phyloP scores from a whole-genome alignment of 2,113 vertebrate species.

The Lethenteron camtschaticum region DNA sequence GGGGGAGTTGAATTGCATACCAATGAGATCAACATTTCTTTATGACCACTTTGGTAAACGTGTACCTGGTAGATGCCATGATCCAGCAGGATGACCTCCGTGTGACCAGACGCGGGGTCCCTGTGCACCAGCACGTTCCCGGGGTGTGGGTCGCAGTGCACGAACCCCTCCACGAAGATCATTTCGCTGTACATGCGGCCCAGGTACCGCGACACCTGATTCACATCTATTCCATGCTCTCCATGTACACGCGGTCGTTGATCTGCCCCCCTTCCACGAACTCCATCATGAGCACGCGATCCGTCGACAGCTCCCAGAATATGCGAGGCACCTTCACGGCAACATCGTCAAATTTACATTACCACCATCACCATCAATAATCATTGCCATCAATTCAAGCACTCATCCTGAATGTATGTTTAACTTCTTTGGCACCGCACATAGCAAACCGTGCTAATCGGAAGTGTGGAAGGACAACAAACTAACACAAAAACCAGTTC shows the following conservation, averaged over 20 bases:
- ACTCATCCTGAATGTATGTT: too few species aligned
- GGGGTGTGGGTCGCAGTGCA: slow-evolving; percentile 89
- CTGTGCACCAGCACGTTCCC: slow-evolving; percentile 73
- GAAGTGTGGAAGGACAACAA: too few species aligned
- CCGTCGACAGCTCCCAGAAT: slow-evolving; percentile 74
- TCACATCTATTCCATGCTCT: slow-evolving; percentile 49
- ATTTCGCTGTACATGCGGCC: slow-evolving; percentile 88
- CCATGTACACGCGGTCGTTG: slow-evolving; percentile 70
- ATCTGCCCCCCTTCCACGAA: slow-evolving; percentile 81
- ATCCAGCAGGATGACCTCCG: slow-evolving; percentile 62
- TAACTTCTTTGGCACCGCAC: too few species aligned
- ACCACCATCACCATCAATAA: too few species aligned
- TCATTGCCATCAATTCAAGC: too few species aligned
- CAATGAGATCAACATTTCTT: too few species aligned
- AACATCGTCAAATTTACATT: background rate
- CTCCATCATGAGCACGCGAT: slow-evolving; percentile 76
- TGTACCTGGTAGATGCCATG: slow-evolving; percentile 86
- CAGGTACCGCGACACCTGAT: slow-evolving; percentile 66
- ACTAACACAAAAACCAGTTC: too few species aligned
- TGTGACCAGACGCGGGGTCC: slow-evolving; percentile 28
- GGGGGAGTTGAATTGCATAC: too few species aligned
- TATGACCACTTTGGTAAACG: too few species aligned
- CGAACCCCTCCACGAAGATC: slow-evolving; percentile 88
- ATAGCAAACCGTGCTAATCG: too few species aligned
- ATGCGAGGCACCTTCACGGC: slow-evolving; percentile 52